Percentiles rank a stretch among this genome's conserved stretches.
Evolutionary conservation across 2,888 invertebrate species (phyloP).

Genomic region (Philhelius pedissequus): DNA sequence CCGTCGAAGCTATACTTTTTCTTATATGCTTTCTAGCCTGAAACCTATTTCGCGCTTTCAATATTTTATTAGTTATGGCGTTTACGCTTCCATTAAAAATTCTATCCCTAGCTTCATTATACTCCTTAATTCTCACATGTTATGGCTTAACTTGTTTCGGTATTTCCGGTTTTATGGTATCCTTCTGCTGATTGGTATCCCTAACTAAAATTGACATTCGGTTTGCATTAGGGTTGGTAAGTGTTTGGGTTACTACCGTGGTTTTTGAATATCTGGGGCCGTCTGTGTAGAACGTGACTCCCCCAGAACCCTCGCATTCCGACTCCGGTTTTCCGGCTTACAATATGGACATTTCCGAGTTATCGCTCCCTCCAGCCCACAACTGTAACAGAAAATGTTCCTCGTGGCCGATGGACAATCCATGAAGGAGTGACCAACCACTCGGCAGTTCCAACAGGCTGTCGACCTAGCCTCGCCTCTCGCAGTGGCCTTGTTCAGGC

Average conservation of each 20-base stretch:
- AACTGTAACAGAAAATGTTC: no score
- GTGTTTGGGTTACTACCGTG: background rate
- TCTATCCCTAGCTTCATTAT: background rate
- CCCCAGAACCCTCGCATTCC: background rate
- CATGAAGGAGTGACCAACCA: background rate
- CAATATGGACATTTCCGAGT: background rate
- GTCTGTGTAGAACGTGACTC: background rate
- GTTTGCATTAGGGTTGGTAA: background rate
- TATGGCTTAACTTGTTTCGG: background rate
- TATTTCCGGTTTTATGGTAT: background rate
- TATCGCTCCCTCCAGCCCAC: background rate
- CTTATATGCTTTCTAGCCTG: background rate
- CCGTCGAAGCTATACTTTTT: background rate
- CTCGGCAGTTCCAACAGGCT: background rate
- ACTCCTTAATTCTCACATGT: background rate
- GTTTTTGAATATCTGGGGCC: no score
- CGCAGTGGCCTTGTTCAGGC: background rate
- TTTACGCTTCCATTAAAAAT: background rate
- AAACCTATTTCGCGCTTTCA: background rate
- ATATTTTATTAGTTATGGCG: background rate
- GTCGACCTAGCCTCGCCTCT: no score
- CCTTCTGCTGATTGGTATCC: background rate
- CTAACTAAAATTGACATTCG: background rate
- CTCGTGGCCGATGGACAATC: background rate
- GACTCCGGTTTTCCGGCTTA: background rate